Evolutionary conservation across 2,888 invertebrate species (phyloP), one percentile per base, ranked within the genome.

Genomic region (Lissocephala sabroskyi): DNA sequence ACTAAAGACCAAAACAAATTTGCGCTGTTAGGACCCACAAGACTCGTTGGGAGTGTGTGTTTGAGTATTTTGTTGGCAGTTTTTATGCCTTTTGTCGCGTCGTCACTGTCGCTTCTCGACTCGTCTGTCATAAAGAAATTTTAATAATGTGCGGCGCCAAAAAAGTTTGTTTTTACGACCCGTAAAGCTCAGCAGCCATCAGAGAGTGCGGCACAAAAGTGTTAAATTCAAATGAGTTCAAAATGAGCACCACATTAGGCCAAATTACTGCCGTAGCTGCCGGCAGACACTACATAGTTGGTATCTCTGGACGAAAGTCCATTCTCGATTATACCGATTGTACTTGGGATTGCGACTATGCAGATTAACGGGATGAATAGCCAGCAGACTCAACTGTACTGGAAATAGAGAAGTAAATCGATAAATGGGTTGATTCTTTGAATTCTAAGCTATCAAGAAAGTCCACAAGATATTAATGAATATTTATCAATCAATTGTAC

Each of bases 141-240:
- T 75, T 79, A 79, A 77, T 75, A 75, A 75, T 71, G 79, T 74
- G 78, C 62, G 75, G 75, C 75, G 75, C 75, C 78, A 79, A 79
- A 75, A 63, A 53, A 62, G 56, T 57, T 65, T 77, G n/a, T 48
- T 65, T 54, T 58, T 77, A 77, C 55, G 78, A 65, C 30, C 52
- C 65, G 57, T 54, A 61, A 61, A 62, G 52, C 55, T 42, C 37
- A 14, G 47, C 36, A 40, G 44, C 35, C 59, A 37, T 5, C 23
- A 11, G 41, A 11, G 57, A 44, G 23, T 29, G 33, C 44, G 26
- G 49, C 59, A 55, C 47, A 62, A 75, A 71, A 78, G 78, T 78
- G 78, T 78, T 67, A 71, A 78, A 71, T 65, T 75, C 58, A 70
- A 70, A 70, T 74, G 71, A 68, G 62, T 65, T 70, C 66, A 52